Percentiles rank a stretch among this genome's conserved stretches.
phyloP scores from a whole-genome alignment of 2,113 vertebrate genomes.

The Myiagra hebetior region DNA sequence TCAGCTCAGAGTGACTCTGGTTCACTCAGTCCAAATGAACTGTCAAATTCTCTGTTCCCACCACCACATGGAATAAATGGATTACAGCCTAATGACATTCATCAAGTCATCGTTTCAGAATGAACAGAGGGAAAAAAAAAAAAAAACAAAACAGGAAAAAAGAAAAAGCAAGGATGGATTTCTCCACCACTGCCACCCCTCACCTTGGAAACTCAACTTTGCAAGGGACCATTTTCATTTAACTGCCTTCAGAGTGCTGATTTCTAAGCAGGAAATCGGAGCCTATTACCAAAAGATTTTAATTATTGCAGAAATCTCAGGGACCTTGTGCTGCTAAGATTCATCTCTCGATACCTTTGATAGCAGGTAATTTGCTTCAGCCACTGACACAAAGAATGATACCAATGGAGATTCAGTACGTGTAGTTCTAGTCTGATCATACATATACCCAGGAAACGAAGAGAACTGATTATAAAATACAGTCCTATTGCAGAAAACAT shows the following conservation, averaged over 20 bases:
- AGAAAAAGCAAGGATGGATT: background rate
- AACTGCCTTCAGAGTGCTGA: background rate
- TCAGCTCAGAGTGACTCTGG: conserved; percentile 91
- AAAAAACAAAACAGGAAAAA: background rate
- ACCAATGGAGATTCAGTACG: background rate
- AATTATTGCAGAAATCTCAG: conserved; percentile 8
- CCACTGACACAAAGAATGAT: background rate
- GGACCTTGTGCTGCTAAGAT: conserved; percentile 20
- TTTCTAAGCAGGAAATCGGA: background rate
- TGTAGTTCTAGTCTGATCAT: background rate
- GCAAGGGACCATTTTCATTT: background rate
- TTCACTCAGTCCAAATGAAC: conserved; percentile 86
- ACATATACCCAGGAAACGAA: background rate
- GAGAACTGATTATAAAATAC: background rate
- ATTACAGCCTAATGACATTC: conserved; percentile 87
- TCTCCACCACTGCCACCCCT: background rate
- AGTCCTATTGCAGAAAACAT: background rate
- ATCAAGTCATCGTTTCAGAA: conserved; percentile 84
- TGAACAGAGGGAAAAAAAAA: conserved; percentile 11
- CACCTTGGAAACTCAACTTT: background rate
- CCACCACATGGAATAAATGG: conserved; percentile 75
- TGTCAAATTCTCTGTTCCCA: conserved; percentile 81
- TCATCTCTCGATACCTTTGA: background rate
- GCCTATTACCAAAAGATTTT: background rate
- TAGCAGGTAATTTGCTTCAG: background rate